Percentiles rank a stretch among this genome's conserved stretches.
Evolutionary conservation across 2,797 vertebrate genomes (phyloP).

Genomic region (Ptychobarbus kaznakovi): DNA sequence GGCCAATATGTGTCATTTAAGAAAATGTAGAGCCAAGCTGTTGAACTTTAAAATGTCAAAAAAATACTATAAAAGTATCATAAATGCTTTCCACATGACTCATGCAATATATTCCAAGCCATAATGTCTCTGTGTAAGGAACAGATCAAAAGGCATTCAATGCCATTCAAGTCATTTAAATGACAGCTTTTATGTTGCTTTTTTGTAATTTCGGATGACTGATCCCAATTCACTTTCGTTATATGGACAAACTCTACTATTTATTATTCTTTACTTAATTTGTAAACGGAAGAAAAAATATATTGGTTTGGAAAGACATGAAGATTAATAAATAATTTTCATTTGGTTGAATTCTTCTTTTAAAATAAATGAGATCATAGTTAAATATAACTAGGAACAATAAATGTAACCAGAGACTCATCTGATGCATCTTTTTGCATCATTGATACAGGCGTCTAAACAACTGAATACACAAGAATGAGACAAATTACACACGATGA

Average conservation of each 20-base stretch:
- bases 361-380: background rate
- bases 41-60: background rate
- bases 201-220: background rate
- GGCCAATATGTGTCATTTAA: background rate
- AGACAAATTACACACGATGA: background rate
- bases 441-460: background rate
- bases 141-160: background rate
- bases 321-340: background rate
- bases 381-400: background rate
- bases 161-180: background rate
- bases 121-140: background rate
- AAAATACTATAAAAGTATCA: background rate
- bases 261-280: background rate
- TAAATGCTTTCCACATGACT: background rate
- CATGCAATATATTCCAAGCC: background rate
- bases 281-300: background rate
- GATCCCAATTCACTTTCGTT: background rate
- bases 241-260: background rate
- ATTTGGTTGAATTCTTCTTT: background rate
- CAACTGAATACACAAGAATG: background rate
- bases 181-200: background rate
- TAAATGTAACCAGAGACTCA: background rate
- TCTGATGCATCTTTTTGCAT: conserved; percentile 3
- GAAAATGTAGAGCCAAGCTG: background rate
- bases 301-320: background rate